Evolutionary conservation across 37 sponge, comb jelly and placozoan genomes (phyloP), one percentile per base, ranked within the genome.

Genomic region (Aphrocallistes beatrix): DNA sequence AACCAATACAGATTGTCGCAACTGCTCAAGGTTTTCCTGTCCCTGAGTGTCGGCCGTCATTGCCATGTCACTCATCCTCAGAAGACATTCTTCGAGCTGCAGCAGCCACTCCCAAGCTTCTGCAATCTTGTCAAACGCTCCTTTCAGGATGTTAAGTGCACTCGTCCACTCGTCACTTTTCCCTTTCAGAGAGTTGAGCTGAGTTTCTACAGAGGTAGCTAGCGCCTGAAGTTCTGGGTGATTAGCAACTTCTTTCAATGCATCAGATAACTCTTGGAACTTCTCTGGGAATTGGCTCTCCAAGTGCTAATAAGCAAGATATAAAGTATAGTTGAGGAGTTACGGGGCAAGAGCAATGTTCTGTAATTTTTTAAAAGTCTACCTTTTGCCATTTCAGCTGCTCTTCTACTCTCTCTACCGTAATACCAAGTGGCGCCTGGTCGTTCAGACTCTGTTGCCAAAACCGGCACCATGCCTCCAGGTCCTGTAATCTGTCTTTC

Each of bases 31-130:
- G 34, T 60, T 60, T 30, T 60, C 75, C 34, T 60, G 75, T 28
- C 75, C 75, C 34, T 60, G 75, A 19, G 75, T 60, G 34, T 60
- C 75, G 34, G 75, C 75, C n/a, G 75, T 60, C 75, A 60, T 60
- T 3, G 75, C 75, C n/a, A 3, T 60, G 75, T 60, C 75, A 13
- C 75, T 60, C 75, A 60, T 3, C n/a, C 34, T 60, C 75, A 60
- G 34, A 3, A 60, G 75, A 3, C n/a, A 30, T 60, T 60, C 75
- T 30, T 60, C 75, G 28, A 60, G 75, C 17, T 13, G 75, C 34
- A 60, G 75, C 34, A 60, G 34, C 75, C 75, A 60, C 6, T 19
- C 17, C 75, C 75, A 60, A 13, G 75, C 75, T 60, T 60, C 75
- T 19, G 28, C 75, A 3, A 60, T 3, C 21, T 13, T 3, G 34